phyloP scores from a whole-genome alignment of 2,888 invertebrate species.

The Unio pictorum region DNA sequence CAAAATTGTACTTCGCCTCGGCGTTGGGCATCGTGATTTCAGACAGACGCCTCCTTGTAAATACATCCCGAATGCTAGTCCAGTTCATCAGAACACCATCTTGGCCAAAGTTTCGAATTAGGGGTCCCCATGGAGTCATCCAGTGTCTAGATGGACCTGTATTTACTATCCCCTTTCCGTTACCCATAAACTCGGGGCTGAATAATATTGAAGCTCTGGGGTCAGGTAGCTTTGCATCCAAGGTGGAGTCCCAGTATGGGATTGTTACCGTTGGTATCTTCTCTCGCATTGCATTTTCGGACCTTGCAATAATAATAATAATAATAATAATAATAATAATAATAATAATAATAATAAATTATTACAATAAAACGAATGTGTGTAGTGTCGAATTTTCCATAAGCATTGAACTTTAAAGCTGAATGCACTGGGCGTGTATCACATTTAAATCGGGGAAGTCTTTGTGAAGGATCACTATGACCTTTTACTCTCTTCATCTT shows the following conservation, averaged over 20 bases:
- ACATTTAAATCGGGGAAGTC: too few relatives aligned
- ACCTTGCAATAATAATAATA: constrained; percentile 28
- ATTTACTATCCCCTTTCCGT: constrained; percentile 59
- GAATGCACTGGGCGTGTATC: too few relatives aligned
- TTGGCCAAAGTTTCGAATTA: constrained; percentile 40
- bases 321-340: neutral
- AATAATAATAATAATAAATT: too few relatives aligned
- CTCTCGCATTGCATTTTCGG: constrained; percentile 53
- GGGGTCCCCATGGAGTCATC: constrained; percentile 42
- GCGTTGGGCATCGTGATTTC: constrained; percentile 41
- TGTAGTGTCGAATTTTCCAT: too few relatives aligned
- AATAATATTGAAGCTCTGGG: constrained; percentile 67
- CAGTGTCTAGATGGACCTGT: constrained; percentile 66
- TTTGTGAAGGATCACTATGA: too few relatives aligned
- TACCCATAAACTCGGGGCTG: constrained; percentile 65
- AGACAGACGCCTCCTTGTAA: constrained; percentile 27
- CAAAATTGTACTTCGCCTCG: constrained; percentile 46
- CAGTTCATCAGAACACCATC: constrained; percentile 40
- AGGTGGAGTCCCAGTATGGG: constrained; percentile 70
- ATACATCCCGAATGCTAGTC: constrained; percentile 30
- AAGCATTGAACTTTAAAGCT: too few relatives aligned
- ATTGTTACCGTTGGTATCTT: constrained; percentile 65
- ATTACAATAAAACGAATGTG: too few relatives aligned
- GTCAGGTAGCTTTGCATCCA: constrained; percentile 65
- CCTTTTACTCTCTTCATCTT: too few relatives aligned